These are phyloP conservation scores for Uloborus diversus DNA, from an alignment of 1,140 invertebrate genomes.

Conservation along the genomic window DNA sequence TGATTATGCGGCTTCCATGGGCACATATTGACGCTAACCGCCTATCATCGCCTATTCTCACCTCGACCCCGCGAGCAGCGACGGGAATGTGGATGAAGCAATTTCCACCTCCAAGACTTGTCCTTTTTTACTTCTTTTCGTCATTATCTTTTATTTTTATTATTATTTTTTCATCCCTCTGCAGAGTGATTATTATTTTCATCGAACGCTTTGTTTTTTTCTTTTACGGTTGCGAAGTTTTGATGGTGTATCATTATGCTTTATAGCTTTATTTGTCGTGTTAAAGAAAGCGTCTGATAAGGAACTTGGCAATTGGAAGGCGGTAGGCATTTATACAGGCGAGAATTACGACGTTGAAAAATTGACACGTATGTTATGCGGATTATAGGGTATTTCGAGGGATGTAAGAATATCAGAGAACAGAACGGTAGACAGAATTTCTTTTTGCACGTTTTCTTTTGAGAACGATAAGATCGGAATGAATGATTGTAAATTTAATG, in stretches of 20 bases:
- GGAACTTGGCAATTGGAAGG: conserved; percentile 16
- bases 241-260: conserved; percentile 7
- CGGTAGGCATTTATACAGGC: background rate
- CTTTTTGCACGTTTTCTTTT: too few species aligned
- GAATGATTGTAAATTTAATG: too few species aligned
- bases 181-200: conserved; percentile 2
- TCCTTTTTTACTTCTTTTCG: too few species aligned
- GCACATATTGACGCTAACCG: conserved; percentile 28
- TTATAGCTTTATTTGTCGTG: conserved; percentile 35
- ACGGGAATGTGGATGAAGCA: background rate
- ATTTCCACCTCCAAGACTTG: background rate
- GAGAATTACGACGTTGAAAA: conserved; percentile 1
- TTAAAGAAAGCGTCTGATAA: too few species aligned
- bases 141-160: too few species aligned
- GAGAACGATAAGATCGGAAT: too few species aligned
- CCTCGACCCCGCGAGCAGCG: background rate
- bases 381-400: too few species aligned
- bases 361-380: conserved; percentile 12
- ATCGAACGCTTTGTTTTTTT: background rate
- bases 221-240: background rate
- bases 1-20: conserved; percentile 33
- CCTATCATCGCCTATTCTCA: conserved; percentile 26
- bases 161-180: background rate
- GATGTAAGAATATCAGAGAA: too few species aligned
- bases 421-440: too few species aligned